Conservation (phyloP, 2,888 invertebrate genomes). For the Scotopteryx bipunctaria region DNA sequence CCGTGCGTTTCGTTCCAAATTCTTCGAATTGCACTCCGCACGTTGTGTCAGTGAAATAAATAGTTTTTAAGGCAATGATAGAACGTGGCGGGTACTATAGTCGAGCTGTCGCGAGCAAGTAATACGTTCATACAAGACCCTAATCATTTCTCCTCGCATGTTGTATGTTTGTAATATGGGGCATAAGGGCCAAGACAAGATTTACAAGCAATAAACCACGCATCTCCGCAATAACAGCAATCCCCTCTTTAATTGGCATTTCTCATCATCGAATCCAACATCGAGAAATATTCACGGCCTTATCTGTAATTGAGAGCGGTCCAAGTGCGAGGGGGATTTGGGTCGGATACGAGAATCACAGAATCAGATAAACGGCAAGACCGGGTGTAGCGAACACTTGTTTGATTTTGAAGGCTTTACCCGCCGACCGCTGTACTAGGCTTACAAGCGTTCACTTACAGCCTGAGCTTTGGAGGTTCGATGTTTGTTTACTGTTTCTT, state of each 20-base stretch:
- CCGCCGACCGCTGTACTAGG: conserved; percentile 38
- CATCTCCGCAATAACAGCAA: conserved; percentile 10
- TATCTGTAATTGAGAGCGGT: conserved; percentile 55
- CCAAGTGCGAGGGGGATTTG: conserved; percentile 42
- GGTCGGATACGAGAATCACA: conserved; percentile 45
- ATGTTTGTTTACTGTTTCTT: conserved; percentile 20
- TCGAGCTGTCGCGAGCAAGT: too few species aligned
- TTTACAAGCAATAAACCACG: conserved; percentile 14
- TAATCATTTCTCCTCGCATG: too few species aligned
- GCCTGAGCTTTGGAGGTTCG: conserved; percentile 26
- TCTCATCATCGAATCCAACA: conserved; percentile 42
- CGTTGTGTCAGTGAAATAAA: neutral
- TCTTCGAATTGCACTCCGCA: conserved; percentile 1
- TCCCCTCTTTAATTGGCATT: conserved; percentile 36
- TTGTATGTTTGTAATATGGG: neutral
- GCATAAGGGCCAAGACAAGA: conserved; percentile 4
- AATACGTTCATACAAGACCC: too few species aligned
- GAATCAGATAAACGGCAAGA: conserved; percentile 52
- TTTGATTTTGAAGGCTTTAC: conserved; percentile 61
- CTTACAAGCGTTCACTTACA: conserved; percentile 56
- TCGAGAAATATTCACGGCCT: conserved; percentile 47
- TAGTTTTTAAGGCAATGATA: too few species aligned
- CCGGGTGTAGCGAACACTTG: conserved; percentile 58
- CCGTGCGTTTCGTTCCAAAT: conserved; percentile 3
- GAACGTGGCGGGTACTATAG: too few species aligned